Percentiles rank a stretch among this genome's conserved stretches.
Evolutionary conservation across 1,140 invertebrate species (phyloP).

Genomic region (Drosophila miranda): DNA sequence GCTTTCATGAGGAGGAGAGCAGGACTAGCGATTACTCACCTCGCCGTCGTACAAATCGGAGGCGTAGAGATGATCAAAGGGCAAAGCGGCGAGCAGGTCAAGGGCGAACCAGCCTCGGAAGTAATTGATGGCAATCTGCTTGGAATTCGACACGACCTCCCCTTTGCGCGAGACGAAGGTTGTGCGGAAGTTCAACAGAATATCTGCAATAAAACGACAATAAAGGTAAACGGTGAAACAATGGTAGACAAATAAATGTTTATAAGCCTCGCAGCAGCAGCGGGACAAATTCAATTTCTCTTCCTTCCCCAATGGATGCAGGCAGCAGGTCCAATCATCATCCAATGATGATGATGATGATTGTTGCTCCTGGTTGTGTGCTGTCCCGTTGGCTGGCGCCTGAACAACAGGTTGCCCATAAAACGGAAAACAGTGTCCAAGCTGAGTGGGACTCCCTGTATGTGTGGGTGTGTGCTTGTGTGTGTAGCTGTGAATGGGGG

Average conservation of each 20-base stretch:
- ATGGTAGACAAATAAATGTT: constrained; percentile 24
- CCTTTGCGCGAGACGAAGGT: constrained; percentile 99
- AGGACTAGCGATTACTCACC: constrained; percentile 84
- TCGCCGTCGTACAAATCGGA: constrained; percentile 92
- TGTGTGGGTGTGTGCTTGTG: background rate
- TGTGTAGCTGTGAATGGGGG: background rate
- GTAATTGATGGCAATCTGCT: constrained; percentile 94
- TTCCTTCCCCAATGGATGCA: background rate
- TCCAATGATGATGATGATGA: constrained; percentile 19
- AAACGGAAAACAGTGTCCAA: constrained; percentile 38
- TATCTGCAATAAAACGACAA: constrained; percentile 90
- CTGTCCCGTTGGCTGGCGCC: no score
- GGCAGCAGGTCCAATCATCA: background rate
- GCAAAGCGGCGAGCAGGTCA: constrained; percentile 96
- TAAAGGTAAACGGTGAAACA: constrained; percentile 40
- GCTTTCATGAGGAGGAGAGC: background rate
- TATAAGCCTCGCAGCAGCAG: constrained; percentile 26
- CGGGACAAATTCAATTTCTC: constrained; percentile 46
- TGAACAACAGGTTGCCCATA: constrained; percentile 57
- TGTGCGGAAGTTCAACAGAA: constrained; percentile 98
- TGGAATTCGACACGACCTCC: constrained; percentile 97
- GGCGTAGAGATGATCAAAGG: constrained; percentile 97
- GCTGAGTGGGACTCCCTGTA: constrained; percentile 11
- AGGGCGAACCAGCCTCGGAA: constrained; percentile 97
- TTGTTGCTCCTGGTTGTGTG: constrained; percentile 1